Conservation (phyloP, 2,113 vertebrate genomes). For the Myrmophylax atrothorax region DNA sequence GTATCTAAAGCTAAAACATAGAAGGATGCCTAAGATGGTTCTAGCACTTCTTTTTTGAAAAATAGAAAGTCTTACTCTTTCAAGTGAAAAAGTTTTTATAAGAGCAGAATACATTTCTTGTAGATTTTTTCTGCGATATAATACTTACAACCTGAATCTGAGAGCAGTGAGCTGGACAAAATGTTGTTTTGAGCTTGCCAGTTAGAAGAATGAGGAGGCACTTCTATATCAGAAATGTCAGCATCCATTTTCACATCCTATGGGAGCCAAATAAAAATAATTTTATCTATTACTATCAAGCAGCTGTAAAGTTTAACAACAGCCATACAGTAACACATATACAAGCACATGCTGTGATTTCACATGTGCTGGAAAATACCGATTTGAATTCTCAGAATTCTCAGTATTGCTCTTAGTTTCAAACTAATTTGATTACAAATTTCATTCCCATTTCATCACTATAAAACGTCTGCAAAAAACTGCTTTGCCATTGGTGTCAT, state of each 20-base stretch:
- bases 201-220: conserved; percentile 74
- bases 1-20: neutral
- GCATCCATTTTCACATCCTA: conserved; percentile 81
- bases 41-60: neutral
- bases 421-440: neutral
- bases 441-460: neutral
- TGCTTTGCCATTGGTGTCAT: neutral
- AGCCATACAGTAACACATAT: neutral
- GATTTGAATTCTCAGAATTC: conserved; percentile 5
- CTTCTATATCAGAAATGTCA: conserved; percentile 67
- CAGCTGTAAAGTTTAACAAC: neutral
- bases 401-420: neutral
- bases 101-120: neutral
- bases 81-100: neutral
- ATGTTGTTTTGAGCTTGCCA: conserved; percentile 70
- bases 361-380: neutral
- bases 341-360: neutral
- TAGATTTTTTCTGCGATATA: neutral
- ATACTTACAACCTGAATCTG: conserved; percentile 83
- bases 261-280: conserved; percentile 1
- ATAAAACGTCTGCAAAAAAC: neutral
- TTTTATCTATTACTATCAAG: neutral
- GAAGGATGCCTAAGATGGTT: neutral
- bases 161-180: conserved; percentile 75
- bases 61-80: neutral